Percentiles rank a stretch among this genome's conserved stretches.
phyloP scores from a whole-genome alignment of 1,140 invertebrate genomes.

The Drosophila funebris region DNA sequence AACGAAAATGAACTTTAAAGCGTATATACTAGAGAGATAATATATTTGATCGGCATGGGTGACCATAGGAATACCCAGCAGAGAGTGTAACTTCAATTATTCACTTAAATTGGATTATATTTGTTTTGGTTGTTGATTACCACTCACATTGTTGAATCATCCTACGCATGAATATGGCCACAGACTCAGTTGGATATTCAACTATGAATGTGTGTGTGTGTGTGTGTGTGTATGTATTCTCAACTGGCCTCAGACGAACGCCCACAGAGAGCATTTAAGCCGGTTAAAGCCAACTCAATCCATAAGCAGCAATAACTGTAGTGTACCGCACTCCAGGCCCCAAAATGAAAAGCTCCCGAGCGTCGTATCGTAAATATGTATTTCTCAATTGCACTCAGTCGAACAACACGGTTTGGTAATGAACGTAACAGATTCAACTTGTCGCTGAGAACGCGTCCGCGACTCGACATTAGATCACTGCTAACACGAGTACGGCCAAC shows the following conservation, averaged over 20 bases:
- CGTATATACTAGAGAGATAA: constrained; percentile 24
- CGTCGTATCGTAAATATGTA: constrained; percentile 63
- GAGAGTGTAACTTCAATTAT: not conserved
- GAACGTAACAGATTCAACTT: constrained; percentile 66
- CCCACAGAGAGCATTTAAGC: constrained; percentile 46
- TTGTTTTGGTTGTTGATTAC: not conserved
- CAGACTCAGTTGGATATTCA: constrained; percentile 13
- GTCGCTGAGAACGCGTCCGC: constrained; percentile 46
- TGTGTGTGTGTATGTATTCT: too few species aligned
- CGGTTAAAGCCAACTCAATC: constrained; percentile 22
- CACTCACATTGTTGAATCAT: constrained; percentile 8
- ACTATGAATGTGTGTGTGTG: constrained; percentile 13
- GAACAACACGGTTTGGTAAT: constrained; percentile 56
- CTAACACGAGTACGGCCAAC: constrained; percentile 8
- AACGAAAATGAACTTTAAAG: constrained; percentile 59
- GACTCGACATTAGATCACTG: constrained; percentile 69
- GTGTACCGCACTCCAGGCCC: constrained; percentile 55
- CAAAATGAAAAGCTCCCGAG: constrained; percentile 61
- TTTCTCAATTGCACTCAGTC: constrained; percentile 68
- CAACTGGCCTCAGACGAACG: constrained; percentile 55
- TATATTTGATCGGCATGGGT: not conserved
- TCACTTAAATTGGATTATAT: not conserved
- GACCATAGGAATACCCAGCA: constrained; percentile 25
- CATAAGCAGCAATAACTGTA: constrained; percentile 40
- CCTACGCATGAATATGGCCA: constrained; percentile 16